Percentiles rank a stretch among this genome's conserved stretches.
phyloP scores from a whole-genome alignment of 2,113 vertebrate species.

The Telmatochromis bifrenatus region DNA sequence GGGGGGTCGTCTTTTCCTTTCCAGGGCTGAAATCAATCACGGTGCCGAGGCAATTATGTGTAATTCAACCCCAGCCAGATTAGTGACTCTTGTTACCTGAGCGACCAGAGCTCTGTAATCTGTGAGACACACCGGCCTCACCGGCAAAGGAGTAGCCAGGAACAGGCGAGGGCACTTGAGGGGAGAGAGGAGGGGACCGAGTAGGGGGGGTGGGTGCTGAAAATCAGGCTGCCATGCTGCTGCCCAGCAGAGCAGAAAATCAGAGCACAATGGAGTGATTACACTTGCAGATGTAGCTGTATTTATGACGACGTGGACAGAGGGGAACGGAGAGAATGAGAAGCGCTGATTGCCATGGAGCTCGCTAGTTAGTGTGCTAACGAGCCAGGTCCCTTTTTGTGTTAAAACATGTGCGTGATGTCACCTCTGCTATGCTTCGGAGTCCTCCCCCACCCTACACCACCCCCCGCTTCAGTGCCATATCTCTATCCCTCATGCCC shows the following conservation, averaged over 20 bases:
- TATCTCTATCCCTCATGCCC: conserved; percentile 68
- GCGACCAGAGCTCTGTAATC: conserved; percentile 81
- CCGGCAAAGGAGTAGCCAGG: conserved; percentile 36
- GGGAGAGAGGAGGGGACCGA: conserved; percentile 8
- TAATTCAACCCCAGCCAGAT: conserved; percentile 94
- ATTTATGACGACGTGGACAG: conserved; percentile 67
- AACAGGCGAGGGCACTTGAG: conserved; percentile 77
- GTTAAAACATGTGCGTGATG: conserved; percentile 43
- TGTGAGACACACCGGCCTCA: conserved; percentile 72
- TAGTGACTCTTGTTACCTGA: conserved; percentile 97
- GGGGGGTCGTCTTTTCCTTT: conserved; percentile 62
- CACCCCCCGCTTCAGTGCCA: conserved; percentile 20
- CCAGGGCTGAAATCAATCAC: conserved; percentile 98
- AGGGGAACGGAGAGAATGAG: conserved; percentile 22
- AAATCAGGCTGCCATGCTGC: conserved; percentile 83
- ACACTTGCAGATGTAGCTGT: conserved; percentile 96
- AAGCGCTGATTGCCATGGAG: conserved; percentile 40
- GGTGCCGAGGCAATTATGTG: conserved; percentile 95
- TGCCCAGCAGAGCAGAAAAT: conserved; percentile 98
- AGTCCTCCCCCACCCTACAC: not conserved
- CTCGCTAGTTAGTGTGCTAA: conserved; percentile 52
- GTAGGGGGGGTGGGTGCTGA: conserved; percentile 68
- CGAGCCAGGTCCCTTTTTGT: conserved; percentile 55
- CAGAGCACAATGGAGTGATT: conserved; percentile 92
- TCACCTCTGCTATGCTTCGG: conserved; percentile 22